These are phyloP conservation scores for Heliconius ismenius DNA, from an alignment of 2,888 invertebrate genomes.

Conservation along the genomic window DNA sequence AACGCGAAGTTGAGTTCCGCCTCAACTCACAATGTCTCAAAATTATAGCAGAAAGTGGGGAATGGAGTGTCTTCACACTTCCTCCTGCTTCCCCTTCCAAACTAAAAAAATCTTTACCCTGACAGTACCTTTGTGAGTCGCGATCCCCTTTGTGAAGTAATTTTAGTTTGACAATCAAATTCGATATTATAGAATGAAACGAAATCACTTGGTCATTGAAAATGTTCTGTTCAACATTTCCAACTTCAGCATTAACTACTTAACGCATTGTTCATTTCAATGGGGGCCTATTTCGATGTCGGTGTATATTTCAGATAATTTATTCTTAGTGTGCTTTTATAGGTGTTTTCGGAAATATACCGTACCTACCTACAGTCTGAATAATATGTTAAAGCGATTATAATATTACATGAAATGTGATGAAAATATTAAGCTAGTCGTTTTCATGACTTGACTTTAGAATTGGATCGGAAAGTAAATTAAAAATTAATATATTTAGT, in stretches of 20 bases:
- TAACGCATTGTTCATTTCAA: conserved; percentile 20
- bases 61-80: not conserved
- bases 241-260: conserved; percentile 22
- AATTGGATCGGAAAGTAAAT: too few relatives aligned
- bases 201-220: conserved; percentile 18
- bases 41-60: not conserved
- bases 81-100: not conserved
- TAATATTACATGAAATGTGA: not conserved
- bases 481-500: too few relatives aligned
- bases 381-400: not conserved
- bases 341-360: conserved; percentile 6
- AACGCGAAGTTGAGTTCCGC: not conserved
- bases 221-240: conserved; percentile 15
- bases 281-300: conserved; percentile 17
- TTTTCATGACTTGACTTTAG: not conserved
- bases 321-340: conserved; percentile 9
- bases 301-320: conserved; percentile 14
- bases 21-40: not conserved
- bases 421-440: not conserved
- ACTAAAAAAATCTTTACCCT: not conserved
- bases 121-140: not conserved
- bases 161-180: conserved; percentile 7
- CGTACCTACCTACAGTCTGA: not conserved
- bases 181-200: conserved; percentile 3
- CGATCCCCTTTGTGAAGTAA: not conserved